These are phyloP conservation scores for Sylvia atricapilla DNA, from an alignment of 2,113 vertebrate species.

Conservation along the genomic window DNA sequence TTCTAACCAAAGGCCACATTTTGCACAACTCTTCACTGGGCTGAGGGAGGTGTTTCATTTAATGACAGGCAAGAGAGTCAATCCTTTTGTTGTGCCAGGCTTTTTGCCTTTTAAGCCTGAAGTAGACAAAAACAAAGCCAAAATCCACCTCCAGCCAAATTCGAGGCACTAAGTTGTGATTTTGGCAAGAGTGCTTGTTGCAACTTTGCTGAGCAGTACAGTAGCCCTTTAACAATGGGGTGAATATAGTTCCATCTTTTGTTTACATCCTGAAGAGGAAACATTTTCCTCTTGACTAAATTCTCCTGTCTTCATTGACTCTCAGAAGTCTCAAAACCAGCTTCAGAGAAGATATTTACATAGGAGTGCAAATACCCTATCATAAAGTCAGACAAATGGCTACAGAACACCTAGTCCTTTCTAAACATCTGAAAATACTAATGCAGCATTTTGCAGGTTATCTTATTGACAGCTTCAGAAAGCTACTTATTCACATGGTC, in stretches of 20 bases:
- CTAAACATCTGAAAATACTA: not conserved
- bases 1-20: not conserved
- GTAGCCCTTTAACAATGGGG: not conserved
- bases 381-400: not conserved
- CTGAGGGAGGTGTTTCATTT: not conserved
- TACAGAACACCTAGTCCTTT: not conserved
- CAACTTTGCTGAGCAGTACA: not conserved
- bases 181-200: not conserved
- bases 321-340: not conserved
- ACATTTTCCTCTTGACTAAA: not conserved
- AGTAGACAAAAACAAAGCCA: conserved; percentile 2
- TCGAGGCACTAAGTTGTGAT: not conserved
- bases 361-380: not conserved
- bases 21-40: not conserved
- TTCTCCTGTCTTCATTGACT: not conserved
- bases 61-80: not conserved
- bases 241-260: not conserved
- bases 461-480: not conserved
- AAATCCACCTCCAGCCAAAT: conserved; percentile 36
- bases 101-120: conserved; percentile 18
- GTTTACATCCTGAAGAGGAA: not conserved
- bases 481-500: not conserved
- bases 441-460: not conserved
- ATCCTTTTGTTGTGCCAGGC: not conserved
- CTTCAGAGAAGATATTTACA: not conserved